phyloP scores from a whole-genome alignment of 2,113 vertebrate genomes.

The Phainopepla nitens region DNA sequence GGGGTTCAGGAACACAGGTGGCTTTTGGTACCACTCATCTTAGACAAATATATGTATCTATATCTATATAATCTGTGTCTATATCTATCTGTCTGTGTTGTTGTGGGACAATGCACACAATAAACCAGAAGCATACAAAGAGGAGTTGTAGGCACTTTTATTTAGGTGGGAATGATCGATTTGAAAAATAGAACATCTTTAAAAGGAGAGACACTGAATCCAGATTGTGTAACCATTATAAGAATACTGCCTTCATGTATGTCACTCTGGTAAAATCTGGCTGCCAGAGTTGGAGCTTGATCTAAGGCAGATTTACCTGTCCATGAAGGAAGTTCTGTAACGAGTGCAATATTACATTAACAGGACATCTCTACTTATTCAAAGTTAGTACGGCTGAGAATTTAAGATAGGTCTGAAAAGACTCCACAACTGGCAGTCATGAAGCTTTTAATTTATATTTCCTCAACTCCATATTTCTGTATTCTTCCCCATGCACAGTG shows the following conservation, averaged over 20 bases:
- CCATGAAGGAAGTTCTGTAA: not conserved
- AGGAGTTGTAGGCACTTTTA: not conserved
- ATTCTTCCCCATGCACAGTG: not conserved
- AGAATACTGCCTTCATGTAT: not conserved
- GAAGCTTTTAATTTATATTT: not conserved
- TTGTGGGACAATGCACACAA: not conserved
- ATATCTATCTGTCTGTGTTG: not conserved
- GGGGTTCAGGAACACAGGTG: not conserved
- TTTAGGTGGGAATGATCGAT: not conserved
- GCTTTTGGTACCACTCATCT: not conserved
- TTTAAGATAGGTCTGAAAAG: not conserved
- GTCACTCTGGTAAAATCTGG: not conserved
- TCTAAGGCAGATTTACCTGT: not conserved
- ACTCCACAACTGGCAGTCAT: not conserved
- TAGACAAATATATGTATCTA: not conserved
- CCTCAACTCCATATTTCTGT: not conserved
- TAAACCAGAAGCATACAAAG: not conserved
- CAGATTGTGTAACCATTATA: not conserved
- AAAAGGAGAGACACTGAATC: not conserved
- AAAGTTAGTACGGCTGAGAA: not conserved
- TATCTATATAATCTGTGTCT: not conserved
- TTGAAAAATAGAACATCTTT: not conserved
- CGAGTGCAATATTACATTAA: not conserved
- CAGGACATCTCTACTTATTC: not conserved
- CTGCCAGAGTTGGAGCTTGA: not conserved